Evolutionary conservation across 2,888 invertebrate genomes (phyloP).

Genomic region (Lasiommata megera): DNA sequence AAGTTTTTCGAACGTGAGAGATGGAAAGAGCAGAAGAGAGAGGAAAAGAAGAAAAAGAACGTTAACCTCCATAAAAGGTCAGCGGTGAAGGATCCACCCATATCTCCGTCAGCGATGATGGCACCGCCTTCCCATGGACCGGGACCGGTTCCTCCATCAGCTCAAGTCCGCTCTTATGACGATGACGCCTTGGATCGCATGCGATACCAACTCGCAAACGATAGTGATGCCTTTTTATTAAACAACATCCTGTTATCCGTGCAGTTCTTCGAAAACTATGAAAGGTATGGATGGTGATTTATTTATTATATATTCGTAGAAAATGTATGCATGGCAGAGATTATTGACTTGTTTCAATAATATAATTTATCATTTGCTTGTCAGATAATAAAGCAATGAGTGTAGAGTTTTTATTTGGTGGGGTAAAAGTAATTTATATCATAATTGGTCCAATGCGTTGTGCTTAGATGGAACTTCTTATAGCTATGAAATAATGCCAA

Average conservation of each 20-base stretch:
- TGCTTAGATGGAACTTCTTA: too few species aligned
- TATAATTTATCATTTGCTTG: conserved; percentile 1
- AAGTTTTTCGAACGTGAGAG: conserved; percentile 67
- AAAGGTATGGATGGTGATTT: conserved; percentile 79
- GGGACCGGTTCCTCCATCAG: conserved; percentile 46
- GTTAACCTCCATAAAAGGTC: conserved; percentile 51
- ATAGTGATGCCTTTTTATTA: conserved; percentile 86
- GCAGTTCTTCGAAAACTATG: conserved; percentile 90
- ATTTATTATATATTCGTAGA: conserved; percentile 1
- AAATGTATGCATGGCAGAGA: neutral
- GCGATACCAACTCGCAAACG: conserved; percentile 80
- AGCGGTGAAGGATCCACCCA: conserved; percentile 48
- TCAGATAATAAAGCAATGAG: neutral
- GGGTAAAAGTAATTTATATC: neutral
- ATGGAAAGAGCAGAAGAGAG: conserved; percentile 60
- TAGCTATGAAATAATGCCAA: too few species aligned
- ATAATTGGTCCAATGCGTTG: too few species aligned
- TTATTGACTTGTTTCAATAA: neutral
- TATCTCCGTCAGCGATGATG: conserved; percentile 41
- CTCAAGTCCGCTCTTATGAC: conserved; percentile 66
- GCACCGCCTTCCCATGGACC: conserved; percentile 40
- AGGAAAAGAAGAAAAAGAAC: conserved; percentile 55
- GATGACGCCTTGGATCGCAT: conserved; percentile 79
- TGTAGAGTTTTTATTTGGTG: neutral
- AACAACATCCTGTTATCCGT: conserved; percentile 88